Conservation (phyloP, 2,888 invertebrate genomes). For the Pseudococcus jackbeardsleyi region DNA sequence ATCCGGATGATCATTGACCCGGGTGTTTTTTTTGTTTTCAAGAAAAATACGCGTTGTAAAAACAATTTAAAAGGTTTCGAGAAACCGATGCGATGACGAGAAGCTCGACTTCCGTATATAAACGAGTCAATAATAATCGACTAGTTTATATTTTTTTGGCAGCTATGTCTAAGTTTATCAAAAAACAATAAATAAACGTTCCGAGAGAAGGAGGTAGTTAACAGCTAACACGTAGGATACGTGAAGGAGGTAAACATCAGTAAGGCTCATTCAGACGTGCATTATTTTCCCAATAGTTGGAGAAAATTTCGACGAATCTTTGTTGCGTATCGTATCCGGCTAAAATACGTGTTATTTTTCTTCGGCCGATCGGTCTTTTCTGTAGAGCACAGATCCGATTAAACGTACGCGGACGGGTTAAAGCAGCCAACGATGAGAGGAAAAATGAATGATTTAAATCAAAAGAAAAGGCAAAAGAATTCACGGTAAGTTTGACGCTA, state of each 20-base stretch:
- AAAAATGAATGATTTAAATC: constrained; percentile 44
- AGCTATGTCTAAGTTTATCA: not conserved
- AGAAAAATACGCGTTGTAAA: not conserved
- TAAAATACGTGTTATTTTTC: constrained; percentile 1
- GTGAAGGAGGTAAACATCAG: not conserved
- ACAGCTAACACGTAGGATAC: not conserved
- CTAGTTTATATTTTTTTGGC: not conserved
- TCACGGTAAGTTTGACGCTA: constrained; percentile 38
- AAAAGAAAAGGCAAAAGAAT: constrained; percentile 37
- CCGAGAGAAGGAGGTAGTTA: not conserved
- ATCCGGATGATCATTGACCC: not conserved
- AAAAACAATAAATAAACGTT: constrained; percentile 17
- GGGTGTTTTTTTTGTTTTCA: not conserved
- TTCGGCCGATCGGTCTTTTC: not conserved
- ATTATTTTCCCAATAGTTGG: not conserved
- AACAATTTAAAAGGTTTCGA: constrained; percentile 3
- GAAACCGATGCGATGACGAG: not conserved
- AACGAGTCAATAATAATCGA: constrained; percentile 38
- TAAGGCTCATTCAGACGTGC: not conserved
- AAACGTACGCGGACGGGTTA: not conserved
- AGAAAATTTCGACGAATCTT: not conserved
- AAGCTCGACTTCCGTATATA: not conserved
- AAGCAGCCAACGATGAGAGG: not conserved
- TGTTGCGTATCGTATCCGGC: not conserved
- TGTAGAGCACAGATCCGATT: not conserved